Evolutionary conservation across 2,888 invertebrate species (phyloP).

Genomic region (Scotopteryx bipunctaria): DNA sequence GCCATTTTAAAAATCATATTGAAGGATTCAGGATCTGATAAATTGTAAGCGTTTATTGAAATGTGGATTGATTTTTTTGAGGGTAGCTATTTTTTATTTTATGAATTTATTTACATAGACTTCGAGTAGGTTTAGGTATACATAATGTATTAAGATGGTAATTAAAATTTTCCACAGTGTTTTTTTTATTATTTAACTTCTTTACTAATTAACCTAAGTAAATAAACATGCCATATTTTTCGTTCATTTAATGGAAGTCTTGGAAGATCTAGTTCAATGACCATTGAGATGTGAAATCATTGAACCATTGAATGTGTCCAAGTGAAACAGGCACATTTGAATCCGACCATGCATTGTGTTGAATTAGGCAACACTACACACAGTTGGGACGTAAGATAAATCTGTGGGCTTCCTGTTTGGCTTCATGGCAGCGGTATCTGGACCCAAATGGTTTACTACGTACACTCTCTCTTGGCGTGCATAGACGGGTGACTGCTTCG

Average conservation of each 20-base stretch:
- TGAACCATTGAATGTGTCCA: not conserved
- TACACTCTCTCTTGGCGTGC: constrained; percentile 2
- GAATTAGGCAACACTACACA: constrained; percentile 28
- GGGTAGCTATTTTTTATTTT: too few relatives aligned
- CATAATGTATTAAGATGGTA: not conserved
- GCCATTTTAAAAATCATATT: constrained; percentile 57
- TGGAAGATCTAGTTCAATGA: too few relatives aligned
- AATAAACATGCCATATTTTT: too few relatives aligned
- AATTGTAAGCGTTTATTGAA: constrained; percentile 25
- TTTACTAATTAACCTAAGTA: too few relatives aligned
- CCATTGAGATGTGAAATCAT: not conserved
- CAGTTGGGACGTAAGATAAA: constrained; percentile 25
- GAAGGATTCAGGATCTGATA: constrained; percentile 28
- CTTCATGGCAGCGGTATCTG: constrained; percentile 19
- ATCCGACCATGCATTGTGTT: constrained; percentile 26
- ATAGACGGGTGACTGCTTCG: too few relatives aligned
- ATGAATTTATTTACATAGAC: not conserved
- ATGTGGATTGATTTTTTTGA: constrained; percentile 23
- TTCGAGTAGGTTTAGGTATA: not conserved
- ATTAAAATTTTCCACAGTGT: too few relatives aligned
- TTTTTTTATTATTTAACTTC: too few relatives aligned
- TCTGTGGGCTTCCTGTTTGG: constrained; percentile 19
- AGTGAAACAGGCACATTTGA: constrained; percentile 8
- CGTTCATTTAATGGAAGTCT: too few relatives aligned
- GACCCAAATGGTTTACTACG: constrained; percentile 6